Percentiles rank a stretch among this genome's conserved stretches.
Conservation (phyloP, 2,797 vertebrate genomes). For the Rhinoraja longicauda region DNA sequence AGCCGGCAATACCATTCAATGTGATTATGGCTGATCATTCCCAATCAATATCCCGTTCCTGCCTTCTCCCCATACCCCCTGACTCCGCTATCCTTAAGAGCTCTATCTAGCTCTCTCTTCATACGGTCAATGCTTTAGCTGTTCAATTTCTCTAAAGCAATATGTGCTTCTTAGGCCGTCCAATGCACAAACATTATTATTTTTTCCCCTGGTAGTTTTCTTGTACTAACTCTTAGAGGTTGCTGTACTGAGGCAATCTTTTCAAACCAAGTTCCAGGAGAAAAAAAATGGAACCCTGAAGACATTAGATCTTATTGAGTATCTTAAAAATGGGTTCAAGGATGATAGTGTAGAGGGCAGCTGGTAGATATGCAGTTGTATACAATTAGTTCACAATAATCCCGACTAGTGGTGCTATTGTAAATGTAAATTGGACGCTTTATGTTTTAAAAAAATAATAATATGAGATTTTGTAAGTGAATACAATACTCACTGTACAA, state of each 20-base stretch:
- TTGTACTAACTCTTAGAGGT: background rate
- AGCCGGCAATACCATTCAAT: no score
- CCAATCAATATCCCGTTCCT: no score
- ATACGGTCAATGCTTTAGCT: no score
- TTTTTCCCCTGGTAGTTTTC: background rate
- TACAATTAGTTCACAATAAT: background rate
- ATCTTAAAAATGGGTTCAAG: background rate
- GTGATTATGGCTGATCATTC: no score
- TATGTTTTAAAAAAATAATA: background rate
- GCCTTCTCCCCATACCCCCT: no score
- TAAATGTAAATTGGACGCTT: background rate
- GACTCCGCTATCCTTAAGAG: no score
- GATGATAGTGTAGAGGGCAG: background rate
- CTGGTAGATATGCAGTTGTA: background rate
- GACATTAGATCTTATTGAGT: background rate
- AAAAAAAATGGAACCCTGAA: background rate
- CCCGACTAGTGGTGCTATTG: background rate
- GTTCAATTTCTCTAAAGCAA: background rate
- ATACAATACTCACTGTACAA: slow-evolving; percentile 49
- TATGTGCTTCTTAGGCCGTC: background rate
- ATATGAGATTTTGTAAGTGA: background rate
- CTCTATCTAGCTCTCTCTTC: no score
- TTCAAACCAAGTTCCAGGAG: background rate
- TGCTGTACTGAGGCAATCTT: no score
- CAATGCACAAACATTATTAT: background rate